These are phyloP conservation scores for Phaethon lepturus DNA, from an alignment of 2,113 vertebrate genomes.

Conservation along the genomic window DNA sequence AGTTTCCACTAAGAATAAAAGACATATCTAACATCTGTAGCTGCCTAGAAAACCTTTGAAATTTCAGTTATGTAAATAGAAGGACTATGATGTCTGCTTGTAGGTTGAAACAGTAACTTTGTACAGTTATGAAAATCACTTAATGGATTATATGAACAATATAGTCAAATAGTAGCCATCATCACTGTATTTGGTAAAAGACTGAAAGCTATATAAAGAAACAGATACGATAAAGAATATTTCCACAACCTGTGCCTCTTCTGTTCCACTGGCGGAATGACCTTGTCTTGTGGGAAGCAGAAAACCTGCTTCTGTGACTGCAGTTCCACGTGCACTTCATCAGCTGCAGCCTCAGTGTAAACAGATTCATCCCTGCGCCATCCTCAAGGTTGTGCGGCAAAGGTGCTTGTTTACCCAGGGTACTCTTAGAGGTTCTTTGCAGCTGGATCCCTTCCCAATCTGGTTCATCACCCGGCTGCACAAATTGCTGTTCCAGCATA, in stretches of 20 bases:
- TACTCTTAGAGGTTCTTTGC: neutral
- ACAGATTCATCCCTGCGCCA: neutral
- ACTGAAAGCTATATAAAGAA: neutral
- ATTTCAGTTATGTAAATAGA: neutral
- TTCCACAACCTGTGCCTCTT: neutral
- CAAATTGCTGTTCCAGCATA: neutral
- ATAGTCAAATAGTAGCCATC: neutral
- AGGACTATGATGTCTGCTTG: neutral
- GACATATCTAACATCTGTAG: neutral
- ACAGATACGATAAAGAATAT: neutral
- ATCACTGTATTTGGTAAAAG: neutral
- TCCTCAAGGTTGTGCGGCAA: slow-evolving; percentile 31
- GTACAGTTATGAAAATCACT: neutral
- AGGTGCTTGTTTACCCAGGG: neutral
- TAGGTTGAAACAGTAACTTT: neutral
- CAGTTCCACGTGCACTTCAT: neutral
- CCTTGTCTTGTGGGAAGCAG: neutral
- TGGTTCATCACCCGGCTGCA: neutral
- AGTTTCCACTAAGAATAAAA: neutral
- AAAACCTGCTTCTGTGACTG: neutral
- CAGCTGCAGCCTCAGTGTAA: slow-evolving; percentile 10
- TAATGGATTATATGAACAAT: neutral
- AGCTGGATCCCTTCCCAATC: slow-evolving; percentile 25
- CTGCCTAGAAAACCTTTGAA: neutral
- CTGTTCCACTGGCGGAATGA: neutral